Evolutionary conservation across 64 coral and sea anemone genomes (phyloP), one percentile per base, ranked within the genome.

Genomic region (Dendronephthya gigantea): DNA sequence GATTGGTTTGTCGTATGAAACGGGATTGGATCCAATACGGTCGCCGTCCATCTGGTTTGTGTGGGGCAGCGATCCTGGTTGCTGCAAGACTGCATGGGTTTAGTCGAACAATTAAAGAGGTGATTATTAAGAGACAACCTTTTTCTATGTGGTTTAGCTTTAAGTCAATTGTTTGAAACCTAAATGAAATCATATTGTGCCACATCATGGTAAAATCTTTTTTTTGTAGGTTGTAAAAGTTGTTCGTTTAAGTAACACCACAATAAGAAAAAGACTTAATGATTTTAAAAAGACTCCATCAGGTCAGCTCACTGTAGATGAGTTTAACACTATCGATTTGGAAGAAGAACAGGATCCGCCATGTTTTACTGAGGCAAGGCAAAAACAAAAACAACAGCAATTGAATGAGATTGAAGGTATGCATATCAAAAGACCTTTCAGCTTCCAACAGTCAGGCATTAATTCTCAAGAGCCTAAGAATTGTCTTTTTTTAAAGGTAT

Each of bases 1-100:
- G 95, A 65, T 68, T 98, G 40, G 95, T 93, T 1, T 84, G 89
- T 27, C 50, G 95, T 31, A 98, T 98, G 95, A 98, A 98, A 48
- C 90, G 95, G 65, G 95, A 98, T 32, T 98, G 95, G 95, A 98
- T 98, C 81, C 95, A 98, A 51, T 92, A 98, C 83, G 95, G 95
- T n/a, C 87, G 95, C 7, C 89, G 95, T 15, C 95, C 95, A 17
- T 98, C 95, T 29, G 95, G 95, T 52, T 90, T 98, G 11, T 98
- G 95, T 92, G 95, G 95, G 49, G 95, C 95, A 92, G 95, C 95
- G 84, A 87, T 98, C 8, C 86, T 98, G 30, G 95, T 98, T 14
- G 90, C 95, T 8, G 89, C 95, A 43, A 88, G 95, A 55, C 66
- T 98, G 41, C 95, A 98, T 41, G 91, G 91, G 10, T 98, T 93